Evolutionary conservation across 2,888 invertebrate species (phyloP).

Genomic region (Drosophila borealis): DNA sequence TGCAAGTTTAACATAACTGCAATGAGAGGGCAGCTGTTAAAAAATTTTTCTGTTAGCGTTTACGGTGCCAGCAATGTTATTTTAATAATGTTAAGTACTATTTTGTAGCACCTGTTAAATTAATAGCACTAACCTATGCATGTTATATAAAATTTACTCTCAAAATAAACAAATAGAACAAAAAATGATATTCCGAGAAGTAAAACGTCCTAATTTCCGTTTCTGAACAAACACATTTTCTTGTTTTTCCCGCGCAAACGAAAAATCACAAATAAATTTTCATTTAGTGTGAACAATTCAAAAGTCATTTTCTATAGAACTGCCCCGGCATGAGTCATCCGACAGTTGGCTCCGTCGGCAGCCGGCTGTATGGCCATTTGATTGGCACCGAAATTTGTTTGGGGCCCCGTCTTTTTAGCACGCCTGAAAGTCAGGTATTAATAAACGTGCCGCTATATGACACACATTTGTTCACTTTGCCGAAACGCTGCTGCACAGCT

Average conservation of each 20-base stretch:
- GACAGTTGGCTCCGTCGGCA: conserved; percentile 17
- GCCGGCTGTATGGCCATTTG: conserved; percentile 46
- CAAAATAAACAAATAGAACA: too few species aligned
- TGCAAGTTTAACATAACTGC: too few species aligned
- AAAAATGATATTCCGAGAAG: too few species aligned
- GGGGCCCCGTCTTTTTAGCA: conserved; percentile 50
- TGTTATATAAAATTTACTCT: too few species aligned
- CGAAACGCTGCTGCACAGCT: conserved; percentile 67
- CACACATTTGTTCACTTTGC: conserved; percentile 55
- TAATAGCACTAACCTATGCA: too few species aligned
- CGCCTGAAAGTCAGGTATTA: conserved; percentile 63
- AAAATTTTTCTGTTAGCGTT: too few species aligned
- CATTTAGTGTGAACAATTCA: conserved; percentile 17
- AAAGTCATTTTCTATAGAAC: conserved; percentile 30
- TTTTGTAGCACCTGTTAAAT: too few species aligned
- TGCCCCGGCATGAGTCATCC: conserved; percentile 51
- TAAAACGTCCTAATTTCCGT: not conserved
- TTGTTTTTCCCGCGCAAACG: not conserved
- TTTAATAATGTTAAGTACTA: too few species aligned
- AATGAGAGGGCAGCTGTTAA: too few species aligned
- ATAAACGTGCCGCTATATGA: conserved; percentile 61
- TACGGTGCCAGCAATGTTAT: too few species aligned
- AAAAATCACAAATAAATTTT: conserved; percentile 12
- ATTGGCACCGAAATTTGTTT: conserved; percentile 56
- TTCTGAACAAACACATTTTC: not conserved